A percentile compares a stretch with the other conserved stretches of the same genome.
These are phyloP conservation scores for Crotalus helleri DNA, from an alignment of 2,113 vertebrate genomes.

Conservation along the genomic window DNA sequence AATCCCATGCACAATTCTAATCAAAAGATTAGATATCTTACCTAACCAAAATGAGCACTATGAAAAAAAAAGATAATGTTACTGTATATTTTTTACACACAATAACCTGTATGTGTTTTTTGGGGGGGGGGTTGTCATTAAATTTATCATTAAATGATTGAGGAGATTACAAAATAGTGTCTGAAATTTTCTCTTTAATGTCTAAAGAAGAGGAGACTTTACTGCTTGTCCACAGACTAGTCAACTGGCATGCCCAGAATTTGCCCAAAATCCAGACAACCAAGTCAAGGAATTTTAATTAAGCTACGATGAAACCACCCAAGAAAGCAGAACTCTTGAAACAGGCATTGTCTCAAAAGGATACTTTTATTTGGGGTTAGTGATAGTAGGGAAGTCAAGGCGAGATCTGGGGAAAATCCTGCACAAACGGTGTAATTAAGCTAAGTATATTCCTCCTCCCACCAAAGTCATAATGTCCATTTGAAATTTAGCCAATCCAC, in stretches of 20 bases:
- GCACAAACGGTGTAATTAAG: too few relatives aligned
- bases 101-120: not conserved
- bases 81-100: not conserved
- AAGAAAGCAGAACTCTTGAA: too few relatives aligned
- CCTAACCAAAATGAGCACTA: not conserved
- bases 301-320: not conserved
- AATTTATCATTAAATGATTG: not conserved
- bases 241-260: not conserved
- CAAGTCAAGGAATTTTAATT: not conserved
- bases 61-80: not conserved
- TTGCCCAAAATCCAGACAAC: not conserved
- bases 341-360: too few relatives aligned
- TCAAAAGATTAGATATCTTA: not conserved
- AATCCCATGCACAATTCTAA: not conserved
- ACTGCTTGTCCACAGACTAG: not conserved
- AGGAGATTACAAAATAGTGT: not conserved
- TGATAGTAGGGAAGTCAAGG: too few relatives aligned
- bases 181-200: not conserved
- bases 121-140: too few relatives aligned
- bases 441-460: too few relatives aligned
- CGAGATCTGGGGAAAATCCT: too few relatives aligned
- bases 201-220: not conserved
- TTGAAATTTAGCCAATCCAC: too few relatives aligned
- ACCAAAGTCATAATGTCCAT: too few relatives aligned
- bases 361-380: too few relatives aligned